Percentiles rank a stretch among this genome's conserved stretches.
These are phyloP conservation scores for Coelopa pilipes DNA, from an alignment of 2,888 invertebrate species.

Conservation along the genomic window DNA sequence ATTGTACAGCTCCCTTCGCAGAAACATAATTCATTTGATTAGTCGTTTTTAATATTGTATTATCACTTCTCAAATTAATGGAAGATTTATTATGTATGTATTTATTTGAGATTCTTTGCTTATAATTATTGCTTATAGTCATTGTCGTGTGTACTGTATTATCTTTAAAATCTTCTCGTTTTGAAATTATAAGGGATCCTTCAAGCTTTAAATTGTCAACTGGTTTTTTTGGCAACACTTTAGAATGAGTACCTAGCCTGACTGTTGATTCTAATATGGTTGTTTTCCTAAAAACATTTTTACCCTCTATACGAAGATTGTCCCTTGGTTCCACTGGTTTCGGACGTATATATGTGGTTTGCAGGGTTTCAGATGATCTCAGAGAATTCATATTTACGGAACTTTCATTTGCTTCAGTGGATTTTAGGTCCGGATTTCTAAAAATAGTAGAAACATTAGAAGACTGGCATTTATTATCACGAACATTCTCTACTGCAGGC, in stretches of 20 bases:
- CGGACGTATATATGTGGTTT: slow-evolving; percentile 60
- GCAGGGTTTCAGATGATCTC: no score
- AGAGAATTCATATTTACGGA: no score
- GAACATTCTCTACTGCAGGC: slow-evolving; percentile 68
- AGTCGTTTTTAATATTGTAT: slow-evolving; percentile 69
- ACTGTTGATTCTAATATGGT: slow-evolving; percentile 62
- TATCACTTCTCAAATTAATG: slow-evolving; percentile 72
- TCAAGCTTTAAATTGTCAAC: slow-evolving; percentile 72
- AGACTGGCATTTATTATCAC: slow-evolving; percentile 67
- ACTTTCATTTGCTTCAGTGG: slow-evolving; percentile 64
- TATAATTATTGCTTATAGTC: no score
- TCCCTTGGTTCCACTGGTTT: slow-evolving; percentile 67
- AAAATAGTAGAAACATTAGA: no score
- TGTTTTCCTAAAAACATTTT: slow-evolving; percentile 69
- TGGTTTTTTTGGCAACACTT: slow-evolving; percentile 61
- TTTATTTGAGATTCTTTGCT: slow-evolving; percentile 41
- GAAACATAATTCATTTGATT: slow-evolving; percentile 71
- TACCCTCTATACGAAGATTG: slow-evolving; percentile 71
- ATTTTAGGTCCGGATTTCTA: no score
- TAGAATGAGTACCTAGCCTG: slow-evolving; percentile 46
- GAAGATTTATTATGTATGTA: slow-evolving; percentile 70
- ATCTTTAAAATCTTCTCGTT: slow-evolving; percentile 51
- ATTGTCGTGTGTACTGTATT: slow-evolving; percentile 47
- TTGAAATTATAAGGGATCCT: slow-evolving; percentile 63
- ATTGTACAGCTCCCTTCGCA: slow-evolving; percentile 67